phyloP scores from a whole-genome alignment of 1,140 invertebrate species.

The Pseudomyrmex flavicornis region DNA sequence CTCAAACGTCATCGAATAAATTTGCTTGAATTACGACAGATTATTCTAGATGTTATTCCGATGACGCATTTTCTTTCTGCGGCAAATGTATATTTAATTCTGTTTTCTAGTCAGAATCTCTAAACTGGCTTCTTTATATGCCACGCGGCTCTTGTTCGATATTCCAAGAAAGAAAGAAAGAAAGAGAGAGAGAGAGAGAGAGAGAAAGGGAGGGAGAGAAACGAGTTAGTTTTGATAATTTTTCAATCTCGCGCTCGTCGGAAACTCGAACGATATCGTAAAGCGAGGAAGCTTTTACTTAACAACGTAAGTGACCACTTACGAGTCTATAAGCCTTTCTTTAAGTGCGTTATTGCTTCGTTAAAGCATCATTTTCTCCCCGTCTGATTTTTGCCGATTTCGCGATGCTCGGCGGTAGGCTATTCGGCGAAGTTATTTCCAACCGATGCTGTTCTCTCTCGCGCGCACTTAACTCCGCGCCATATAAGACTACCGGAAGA shows the following conservation, averaged over 20 bases:
- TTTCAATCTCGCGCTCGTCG: constrained; percentile 37
- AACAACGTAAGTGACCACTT: constrained; percentile 58
- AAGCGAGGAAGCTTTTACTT: constrained; percentile 65
- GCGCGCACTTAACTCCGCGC: constrained; percentile 59
- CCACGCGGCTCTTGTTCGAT: neutral
- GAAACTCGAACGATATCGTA: constrained; percentile 45
- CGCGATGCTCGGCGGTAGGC: constrained; percentile 44
- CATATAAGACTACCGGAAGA: constrained; percentile 74
- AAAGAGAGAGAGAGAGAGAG: too few relatives aligned
- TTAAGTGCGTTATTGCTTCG: constrained; percentile 71
- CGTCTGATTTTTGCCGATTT: constrained; percentile 63
- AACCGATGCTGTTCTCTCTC: constrained; percentile 5
- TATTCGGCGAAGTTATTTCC: constrained; percentile 62
- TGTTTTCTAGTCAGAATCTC: neutral
- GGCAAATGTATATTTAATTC: neutral
- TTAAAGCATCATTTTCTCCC: constrained; percentile 71
- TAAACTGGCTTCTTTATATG: neutral
- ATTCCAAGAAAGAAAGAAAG: neutral
- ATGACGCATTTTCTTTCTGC: neutral
- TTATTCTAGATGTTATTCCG: neutral
- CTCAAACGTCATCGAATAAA: constrained; percentile 8
- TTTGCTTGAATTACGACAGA: neutral
- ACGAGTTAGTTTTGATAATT: constrained; percentile 9
- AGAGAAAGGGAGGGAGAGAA: too few relatives aligned
- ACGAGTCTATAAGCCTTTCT: constrained; percentile 69